Conservation (phyloP, 2,797 vertebrate species). For the Cynodonichthys magdalenae region DNA sequence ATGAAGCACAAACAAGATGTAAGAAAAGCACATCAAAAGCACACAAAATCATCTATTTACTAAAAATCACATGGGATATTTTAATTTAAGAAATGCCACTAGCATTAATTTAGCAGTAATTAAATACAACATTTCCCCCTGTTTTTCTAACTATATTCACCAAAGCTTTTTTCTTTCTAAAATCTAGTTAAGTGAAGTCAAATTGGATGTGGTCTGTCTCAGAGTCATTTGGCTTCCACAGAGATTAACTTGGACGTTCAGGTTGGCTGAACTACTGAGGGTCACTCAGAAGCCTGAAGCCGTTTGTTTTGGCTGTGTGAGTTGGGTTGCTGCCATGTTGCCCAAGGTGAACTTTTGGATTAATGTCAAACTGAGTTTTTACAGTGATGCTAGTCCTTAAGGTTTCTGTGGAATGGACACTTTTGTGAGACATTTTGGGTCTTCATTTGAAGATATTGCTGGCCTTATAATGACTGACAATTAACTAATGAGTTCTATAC, state of each 20-base stretch:
- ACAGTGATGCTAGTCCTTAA: constrained; percentile 10
- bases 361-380: constrained; percentile 20
- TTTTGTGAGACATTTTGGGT: constrained; percentile 3
- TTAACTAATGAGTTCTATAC: neutral
- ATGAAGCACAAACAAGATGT: constrained; percentile 14
- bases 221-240: constrained; percentile 17
- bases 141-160: too few relatives aligned
- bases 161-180: too few relatives aligned
- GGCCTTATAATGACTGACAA: neutral
- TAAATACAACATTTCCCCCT: too few relatives aligned
- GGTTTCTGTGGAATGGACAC: constrained; percentile 8
- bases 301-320: constrained; percentile 41
- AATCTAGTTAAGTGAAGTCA: too few relatives aligned
- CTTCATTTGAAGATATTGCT: neutral
- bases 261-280: constrained; percentile 37
- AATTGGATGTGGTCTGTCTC: too few relatives aligned
- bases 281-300: constrained; percentile 34
- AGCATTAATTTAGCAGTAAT: too few relatives aligned
- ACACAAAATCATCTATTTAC: constrained; percentile 6
- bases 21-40: neutral
- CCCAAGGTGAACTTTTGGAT: constrained; percentile 36
- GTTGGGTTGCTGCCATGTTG: constrained; percentile 40
- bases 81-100: constrained; percentile 6
- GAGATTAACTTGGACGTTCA: constrained; percentile 37
- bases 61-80: neutral